Evolutionary conservation across 2,113 vertebrate genomes (phyloP).

Genomic region (Genyomyrus donnyi): DNA sequence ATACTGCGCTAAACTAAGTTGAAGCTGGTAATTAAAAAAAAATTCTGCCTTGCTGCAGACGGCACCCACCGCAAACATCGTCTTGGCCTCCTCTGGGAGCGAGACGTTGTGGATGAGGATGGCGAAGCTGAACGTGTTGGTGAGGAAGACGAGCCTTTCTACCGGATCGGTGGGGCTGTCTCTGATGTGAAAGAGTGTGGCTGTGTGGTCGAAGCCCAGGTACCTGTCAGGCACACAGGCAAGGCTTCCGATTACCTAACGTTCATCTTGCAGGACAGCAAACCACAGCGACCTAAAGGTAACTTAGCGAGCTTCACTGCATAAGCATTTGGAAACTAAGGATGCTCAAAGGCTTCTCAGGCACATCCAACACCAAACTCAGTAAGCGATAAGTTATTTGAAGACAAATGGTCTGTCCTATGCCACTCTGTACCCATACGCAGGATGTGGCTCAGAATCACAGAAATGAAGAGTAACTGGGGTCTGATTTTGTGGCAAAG

Average conservation of each 20-base stretch:
- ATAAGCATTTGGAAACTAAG: not conserved
- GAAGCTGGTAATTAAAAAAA: not conserved
- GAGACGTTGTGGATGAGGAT: conserved; percentile 85
- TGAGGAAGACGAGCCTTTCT: conserved; percentile 80
- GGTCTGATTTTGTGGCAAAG: not conserved
- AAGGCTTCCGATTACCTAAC: not conserved
- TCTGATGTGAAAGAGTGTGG: conserved; percentile 91
- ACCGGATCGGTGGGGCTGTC: conserved; percentile 86
- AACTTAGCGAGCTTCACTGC: not conserved
- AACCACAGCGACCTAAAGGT: not conserved
- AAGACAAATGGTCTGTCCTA: not conserved
- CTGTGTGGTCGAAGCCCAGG: conserved; percentile 90
- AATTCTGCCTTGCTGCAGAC: not conserved
- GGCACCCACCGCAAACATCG: conserved; percentile 78
- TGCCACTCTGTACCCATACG: not conserved
- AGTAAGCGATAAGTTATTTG: not conserved
- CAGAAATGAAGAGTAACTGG: not conserved
- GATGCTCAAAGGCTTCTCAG: not conserved
- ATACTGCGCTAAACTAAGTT: not conserved
- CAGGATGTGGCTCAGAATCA: not conserved
- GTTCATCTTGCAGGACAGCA: not conserved
- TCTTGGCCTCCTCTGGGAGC: conserved; percentile 82
- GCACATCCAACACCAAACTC: not conserved
- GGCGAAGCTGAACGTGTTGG: conserved; percentile 87
- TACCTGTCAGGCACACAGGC: conserved; percentile 51